A percentile compares a stretch with the other conserved stretches of the same genome.
Evolutionary conservation across 2,113 vertebrate genomes (phyloP).

Genomic region (Neolamprologus sp.): DNA sequence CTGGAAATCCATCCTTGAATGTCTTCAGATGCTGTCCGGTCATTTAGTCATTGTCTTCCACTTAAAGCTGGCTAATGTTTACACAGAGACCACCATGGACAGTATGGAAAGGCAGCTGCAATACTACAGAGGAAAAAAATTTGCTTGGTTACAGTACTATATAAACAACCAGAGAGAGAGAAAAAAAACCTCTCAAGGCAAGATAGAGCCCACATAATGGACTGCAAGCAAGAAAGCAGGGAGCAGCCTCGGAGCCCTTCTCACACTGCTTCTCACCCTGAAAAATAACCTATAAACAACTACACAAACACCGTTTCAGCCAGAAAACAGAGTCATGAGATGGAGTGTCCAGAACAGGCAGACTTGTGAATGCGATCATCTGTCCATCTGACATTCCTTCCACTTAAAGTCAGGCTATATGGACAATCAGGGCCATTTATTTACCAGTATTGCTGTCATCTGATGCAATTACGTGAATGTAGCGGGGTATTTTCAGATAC

Average conservation of each 20-base stretch:
- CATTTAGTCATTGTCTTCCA: conserved; percentile 65
- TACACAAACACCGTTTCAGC: background rate
- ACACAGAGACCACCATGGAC: conserved; percentile 59
- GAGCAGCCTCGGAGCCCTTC: background rate
- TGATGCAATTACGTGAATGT: conserved; percentile 52
- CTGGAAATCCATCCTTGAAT: conserved; percentile 59
- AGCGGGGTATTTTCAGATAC: conserved; percentile 47
- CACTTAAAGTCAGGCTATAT: conserved; percentile 52
- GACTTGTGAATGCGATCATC: conserved; percentile 54
- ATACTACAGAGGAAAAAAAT: conserved; percentile 6
- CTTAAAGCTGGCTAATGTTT: conserved; percentile 57
- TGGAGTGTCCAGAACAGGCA: conserved; percentile 36
- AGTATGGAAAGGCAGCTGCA: conserved; percentile 58
- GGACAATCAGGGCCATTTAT: conserved; percentile 66
- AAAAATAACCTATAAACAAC: conserved; percentile 42
- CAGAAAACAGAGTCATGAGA: conserved; percentile 50
- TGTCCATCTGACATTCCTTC: conserved; percentile 65
- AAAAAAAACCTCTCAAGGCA: background rate
- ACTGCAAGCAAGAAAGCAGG: conserved; percentile 11
- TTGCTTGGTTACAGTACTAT: conserved; percentile 37
- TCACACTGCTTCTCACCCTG: conserved; percentile 28
- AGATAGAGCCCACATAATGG: conserved; percentile 29
- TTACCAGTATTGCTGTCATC: conserved; percentile 57
- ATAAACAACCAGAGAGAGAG: conserved; percentile 36
- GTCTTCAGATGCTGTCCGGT: conserved; percentile 50